phyloP scores from a whole-genome alignment of 53 echinoderm and acorn worm species.

The Pentamera pediparva region DNA sequence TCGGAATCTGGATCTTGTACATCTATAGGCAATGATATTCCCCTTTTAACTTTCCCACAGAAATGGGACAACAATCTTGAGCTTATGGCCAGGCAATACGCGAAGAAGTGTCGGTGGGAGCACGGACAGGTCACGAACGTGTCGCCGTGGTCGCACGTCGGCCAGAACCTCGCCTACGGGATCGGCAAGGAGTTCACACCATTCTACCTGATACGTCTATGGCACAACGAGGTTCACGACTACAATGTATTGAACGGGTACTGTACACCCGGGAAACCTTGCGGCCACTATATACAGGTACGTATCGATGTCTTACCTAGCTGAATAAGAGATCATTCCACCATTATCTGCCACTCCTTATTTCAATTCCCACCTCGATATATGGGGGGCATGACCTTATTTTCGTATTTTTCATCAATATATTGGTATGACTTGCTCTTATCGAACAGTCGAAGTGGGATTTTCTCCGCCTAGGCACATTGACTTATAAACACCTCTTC shows the following conservation, averaged over 20 bases:
- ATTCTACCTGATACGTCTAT: conserved; percentile 62
- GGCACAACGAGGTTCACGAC: conserved; percentile 68
- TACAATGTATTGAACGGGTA: conserved; percentile 65
- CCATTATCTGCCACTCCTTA: too few relatives aligned
- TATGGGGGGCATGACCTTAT: too few relatives aligned
- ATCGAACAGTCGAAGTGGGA: too few relatives aligned
- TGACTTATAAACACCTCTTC: too few relatives aligned
- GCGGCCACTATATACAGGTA: conserved; percentile 98
- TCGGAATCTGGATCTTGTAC: too few relatives aligned
- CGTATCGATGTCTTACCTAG: too few relatives aligned
- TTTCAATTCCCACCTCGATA: too few relatives aligned
- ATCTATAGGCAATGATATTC: too few relatives aligned
- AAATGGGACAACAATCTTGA: conserved; percentile 74
- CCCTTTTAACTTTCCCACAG: conserved; percentile 24
- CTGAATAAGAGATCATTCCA: too few relatives aligned
- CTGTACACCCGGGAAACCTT: conserved; percentile 55
- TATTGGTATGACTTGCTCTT: too few relatives aligned
- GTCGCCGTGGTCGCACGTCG: conserved; percentile 61
- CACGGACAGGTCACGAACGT: conserved; percentile 73
- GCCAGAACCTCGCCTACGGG: conserved; percentile 83
- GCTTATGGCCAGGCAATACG: conserved; percentile 69
- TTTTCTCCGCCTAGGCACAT: too few relatives aligned
- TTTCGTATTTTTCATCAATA: too few relatives aligned
- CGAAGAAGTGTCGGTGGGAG: conserved; percentile 85
- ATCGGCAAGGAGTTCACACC: conserved; percentile 58